phyloP scores from a whole-genome alignment of 1,140 invertebrate species.

The Octopus bimaculoides region DNA sequence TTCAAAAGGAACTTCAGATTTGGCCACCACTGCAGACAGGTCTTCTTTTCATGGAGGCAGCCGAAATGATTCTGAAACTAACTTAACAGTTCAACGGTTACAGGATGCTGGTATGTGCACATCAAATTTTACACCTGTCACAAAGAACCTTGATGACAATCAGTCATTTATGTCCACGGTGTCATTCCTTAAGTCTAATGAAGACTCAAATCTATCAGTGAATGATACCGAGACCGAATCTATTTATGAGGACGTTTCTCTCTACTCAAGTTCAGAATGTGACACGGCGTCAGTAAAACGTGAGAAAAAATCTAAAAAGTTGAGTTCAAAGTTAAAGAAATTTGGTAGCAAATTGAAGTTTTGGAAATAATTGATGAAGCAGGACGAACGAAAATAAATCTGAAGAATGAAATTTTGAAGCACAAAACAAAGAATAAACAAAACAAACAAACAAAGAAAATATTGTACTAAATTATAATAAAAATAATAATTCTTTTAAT shows the following conservation, averaged over 20 bases:
- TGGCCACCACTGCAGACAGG: too few species aligned
- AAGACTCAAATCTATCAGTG: not conserved
- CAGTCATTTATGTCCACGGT: not conserved
- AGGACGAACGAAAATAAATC: too few species aligned
- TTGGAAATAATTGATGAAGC: not conserved
- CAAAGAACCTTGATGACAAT: not conserved
- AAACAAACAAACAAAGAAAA: too few species aligned
- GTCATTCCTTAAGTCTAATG: not conserved
- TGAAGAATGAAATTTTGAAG: too few species aligned
- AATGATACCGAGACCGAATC: not conserved
- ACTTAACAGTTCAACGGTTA: not conserved
- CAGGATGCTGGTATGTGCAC: not conserved
- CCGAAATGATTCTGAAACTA: too few species aligned
- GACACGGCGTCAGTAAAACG: not conserved
- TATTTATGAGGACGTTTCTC: not conserved
- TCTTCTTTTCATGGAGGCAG: too few species aligned
- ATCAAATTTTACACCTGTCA: not conserved
- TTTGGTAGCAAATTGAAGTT: conserved; percentile 6
- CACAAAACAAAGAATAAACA: too few species aligned
- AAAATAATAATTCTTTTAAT: too few species aligned
- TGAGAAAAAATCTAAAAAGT: not conserved
- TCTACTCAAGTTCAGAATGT: not conserved
- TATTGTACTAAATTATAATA: too few species aligned
- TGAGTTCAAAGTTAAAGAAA: not conserved
- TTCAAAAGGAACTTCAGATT: too few species aligned